These are phyloP conservation scores for Megalonaias nervosa DNA, from an alignment of 1,140 invertebrate genomes.

Conservation along the genomic window DNA sequence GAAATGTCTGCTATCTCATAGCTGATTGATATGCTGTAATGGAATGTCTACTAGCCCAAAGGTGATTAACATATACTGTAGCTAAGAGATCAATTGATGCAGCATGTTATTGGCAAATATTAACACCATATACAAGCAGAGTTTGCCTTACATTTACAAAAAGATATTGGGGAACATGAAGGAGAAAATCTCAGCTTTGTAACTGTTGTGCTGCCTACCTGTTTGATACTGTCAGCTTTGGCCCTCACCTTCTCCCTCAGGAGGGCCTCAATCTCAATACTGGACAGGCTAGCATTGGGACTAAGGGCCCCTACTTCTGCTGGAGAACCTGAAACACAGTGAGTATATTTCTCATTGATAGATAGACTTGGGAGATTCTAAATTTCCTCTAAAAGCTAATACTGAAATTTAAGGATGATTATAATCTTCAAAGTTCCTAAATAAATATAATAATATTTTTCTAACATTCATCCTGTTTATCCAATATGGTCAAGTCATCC, in stretches of 20 bases:
- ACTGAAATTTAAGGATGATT: background rate
- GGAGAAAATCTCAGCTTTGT: background rate
- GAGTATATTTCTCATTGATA: slow-evolving; percentile 12
- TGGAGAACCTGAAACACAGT: slow-evolving; percentile 18
- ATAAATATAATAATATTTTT: background rate
- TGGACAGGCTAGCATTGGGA: slow-evolving; percentile 54
- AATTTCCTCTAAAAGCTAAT: background rate
- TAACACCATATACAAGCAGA: no score
- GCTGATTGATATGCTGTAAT: no score
- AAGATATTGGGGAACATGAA: background rate
- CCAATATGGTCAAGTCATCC: background rate
- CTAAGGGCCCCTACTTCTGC: slow-evolving; percentile 28
- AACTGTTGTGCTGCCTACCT: slow-evolving; percentile 46
- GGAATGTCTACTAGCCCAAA: no score
- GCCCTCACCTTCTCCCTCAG: slow-evolving; percentile 61
- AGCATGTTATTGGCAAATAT: no score
- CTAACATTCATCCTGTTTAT: background rate
- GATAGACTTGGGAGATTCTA: background rate
- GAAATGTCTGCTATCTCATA: no score
- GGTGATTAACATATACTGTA: no score
- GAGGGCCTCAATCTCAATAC: slow-evolving; percentile 63
- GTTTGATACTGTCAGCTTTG: slow-evolving; percentile 59
- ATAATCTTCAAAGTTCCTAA: background rate
- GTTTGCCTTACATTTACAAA: no score
- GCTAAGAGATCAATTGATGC: no score